Base-by-base conservation (phyloP, 2,797 vertebrate genomes). In the Aulostomus chinensis region DNA sequence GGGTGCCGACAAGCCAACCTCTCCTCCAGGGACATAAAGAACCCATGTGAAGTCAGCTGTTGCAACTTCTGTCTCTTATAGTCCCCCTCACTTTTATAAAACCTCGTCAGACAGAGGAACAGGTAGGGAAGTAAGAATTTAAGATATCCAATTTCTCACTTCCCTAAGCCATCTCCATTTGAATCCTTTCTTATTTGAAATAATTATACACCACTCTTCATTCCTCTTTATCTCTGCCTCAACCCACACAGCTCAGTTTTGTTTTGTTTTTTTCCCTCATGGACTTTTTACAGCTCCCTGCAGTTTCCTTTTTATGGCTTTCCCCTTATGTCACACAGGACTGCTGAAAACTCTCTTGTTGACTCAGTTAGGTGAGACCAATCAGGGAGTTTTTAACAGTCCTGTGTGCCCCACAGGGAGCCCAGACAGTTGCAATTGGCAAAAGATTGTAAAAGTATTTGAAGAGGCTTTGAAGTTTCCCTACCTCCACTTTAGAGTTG, bases 11-110 rank as follows among this genome's bases (percentile, higher is more conserved):
- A 88, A 86, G 60, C 73, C 72, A 85, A 70, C 73, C 72, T 81
- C 60, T 62, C 70, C 86, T 83, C 78, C 1, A 3, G 81, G 84
- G 77, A 83, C 72, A 73, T 74, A 74, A 78, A 85, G 81, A 62
- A 77, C 84, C 76, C 83, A 84, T 83, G 86, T 80, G 83, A 89
- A 88, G 84, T 87, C 88, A 89, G 87, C 87, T 83, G 90, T 82
- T 83, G 80, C 84, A 83, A 77, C 68, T 84, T 58, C 65, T 81
- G 72, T 77, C 71, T 69, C 70, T 22, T n/a, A n/a, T 45, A 28
- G 29, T 4, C 22, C 3, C 7, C 11, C 15, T 2, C 5, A 50
- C n/a, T n/a, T n/a, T n/a, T n/a, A n/a, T n/a, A n/a, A n/a, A n/a
- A n/a, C n/a, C n/a, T n/a, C n/a, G n/a, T n/a, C n/a, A n/a, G n/a